Conservation (phyloP, 2,797 vertebrate species). For the Paguma larvata region DNA sequence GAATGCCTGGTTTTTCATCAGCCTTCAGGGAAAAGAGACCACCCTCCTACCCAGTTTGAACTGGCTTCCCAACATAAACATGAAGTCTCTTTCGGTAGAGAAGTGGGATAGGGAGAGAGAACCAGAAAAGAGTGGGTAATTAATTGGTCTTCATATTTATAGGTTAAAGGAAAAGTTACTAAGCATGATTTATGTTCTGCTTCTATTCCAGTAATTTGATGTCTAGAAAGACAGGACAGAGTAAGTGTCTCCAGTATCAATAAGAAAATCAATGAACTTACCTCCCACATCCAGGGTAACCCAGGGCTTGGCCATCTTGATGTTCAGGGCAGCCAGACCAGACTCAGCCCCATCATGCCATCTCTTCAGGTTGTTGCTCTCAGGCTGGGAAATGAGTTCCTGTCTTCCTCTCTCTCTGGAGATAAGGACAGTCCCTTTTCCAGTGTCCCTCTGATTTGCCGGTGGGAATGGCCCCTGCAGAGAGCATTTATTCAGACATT, state of each 20-base stretch:
- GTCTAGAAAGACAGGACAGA: neutral
- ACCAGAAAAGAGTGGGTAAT: neutral
- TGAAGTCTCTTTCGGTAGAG: neutral
- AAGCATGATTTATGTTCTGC: neutral
- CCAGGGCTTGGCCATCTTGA: neutral
- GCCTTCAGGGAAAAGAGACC: neutral
- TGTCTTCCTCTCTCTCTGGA: neutral
- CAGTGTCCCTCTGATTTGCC: neutral
- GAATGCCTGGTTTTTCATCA: neutral
- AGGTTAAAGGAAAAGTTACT: neutral
- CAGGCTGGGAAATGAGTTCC: neutral
- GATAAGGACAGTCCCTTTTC: neutral
- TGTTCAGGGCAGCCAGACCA: neutral
- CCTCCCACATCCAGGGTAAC: neutral
- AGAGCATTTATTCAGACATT: neutral
- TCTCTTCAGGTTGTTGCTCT: neutral
- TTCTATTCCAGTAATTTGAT: neutral
- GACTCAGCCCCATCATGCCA: neutral
- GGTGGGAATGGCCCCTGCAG: neutral
- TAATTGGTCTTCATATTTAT: neutral
- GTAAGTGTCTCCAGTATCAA: neutral
- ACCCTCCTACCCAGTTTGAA: neutral
- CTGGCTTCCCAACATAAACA: neutral
- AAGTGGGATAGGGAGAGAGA: neutral
- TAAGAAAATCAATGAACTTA: neutral